A percentile compares a stretch with the other conserved stretches of the same genome.
Conservation (phyloP, 2,888 invertebrate species). For the Oscheius sp. region DNA sequence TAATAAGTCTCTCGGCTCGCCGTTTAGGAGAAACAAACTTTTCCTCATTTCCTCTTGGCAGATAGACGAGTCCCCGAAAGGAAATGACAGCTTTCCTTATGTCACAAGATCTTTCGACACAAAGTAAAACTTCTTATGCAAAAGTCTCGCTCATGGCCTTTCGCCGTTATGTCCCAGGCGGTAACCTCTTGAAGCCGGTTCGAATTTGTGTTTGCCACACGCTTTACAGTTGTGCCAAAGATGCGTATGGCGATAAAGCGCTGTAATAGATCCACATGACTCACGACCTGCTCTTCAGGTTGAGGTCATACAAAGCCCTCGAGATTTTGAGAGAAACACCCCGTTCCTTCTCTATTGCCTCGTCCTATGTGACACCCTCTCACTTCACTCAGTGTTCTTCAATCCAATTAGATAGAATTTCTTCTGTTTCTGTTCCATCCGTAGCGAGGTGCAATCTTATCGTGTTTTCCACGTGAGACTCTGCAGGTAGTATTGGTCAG, state of each 20-base stretch:
- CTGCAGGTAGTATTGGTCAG: no score
- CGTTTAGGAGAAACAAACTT: background rate
- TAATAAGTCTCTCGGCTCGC: background rate
- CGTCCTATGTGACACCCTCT: background rate
- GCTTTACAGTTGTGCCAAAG: slow-evolving; percentile 23
- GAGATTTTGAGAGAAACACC: background rate
- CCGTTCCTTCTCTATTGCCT: background rate
- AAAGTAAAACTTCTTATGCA: background rate
- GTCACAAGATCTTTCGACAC: background rate
- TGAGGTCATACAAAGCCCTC: background rate
- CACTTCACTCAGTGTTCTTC: background rate
- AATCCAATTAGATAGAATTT: background rate
- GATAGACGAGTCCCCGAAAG: no score
- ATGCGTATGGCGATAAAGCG: slow-evolving; percentile 24
- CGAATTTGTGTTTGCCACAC: slow-evolving; percentile 24
- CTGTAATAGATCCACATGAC: slow-evolving; percentile 4
- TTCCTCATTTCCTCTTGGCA: no score
- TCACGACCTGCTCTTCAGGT: slow-evolving; percentile 10
- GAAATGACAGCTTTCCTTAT: background rate
- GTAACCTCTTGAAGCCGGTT: slow-evolving; percentile 29
- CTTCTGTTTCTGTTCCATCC: background rate
- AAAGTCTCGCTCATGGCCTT: slow-evolving; percentile 19
- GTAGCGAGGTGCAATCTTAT: background rate
- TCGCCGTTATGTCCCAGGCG: slow-evolving; percentile 16
- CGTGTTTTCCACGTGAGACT: background rate